These are phyloP conservation scores for Cheilosia vulpina DNA, from an alignment of 2,888 invertebrate species.

Conservation along the genomic window DNA sequence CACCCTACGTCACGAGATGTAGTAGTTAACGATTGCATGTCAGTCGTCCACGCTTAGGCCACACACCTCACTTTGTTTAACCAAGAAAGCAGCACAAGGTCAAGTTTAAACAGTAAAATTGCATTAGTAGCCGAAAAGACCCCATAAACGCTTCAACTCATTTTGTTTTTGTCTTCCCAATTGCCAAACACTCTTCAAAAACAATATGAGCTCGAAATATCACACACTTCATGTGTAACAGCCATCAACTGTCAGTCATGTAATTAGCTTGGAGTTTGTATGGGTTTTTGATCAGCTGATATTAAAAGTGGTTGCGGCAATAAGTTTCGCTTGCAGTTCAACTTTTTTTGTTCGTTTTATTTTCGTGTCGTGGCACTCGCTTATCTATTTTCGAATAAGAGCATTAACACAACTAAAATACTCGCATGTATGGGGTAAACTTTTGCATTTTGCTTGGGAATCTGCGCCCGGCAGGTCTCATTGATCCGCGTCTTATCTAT, in stretches of 20 bases:
- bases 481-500: constrained; percentile 10
- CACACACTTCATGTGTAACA: constrained; percentile 1
- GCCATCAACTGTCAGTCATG: constrained; percentile 9
- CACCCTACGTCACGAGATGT: neutral
- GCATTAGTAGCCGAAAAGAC: constrained; percentile 9
- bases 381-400: constrained; percentile 2
- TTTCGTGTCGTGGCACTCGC: constrained; percentile 5
- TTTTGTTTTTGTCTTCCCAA: neutral
- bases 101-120: constrained; percentile 20
- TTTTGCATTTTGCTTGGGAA: neutral
- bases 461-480: neutral
- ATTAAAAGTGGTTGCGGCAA: neutral
- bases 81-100: constrained; percentile 23
- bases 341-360: neutral
- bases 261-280: constrained; percentile 22
- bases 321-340: constrained; percentile 5
- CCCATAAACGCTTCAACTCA: neutral
- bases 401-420: neutral
- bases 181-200: constrained; percentile 9
- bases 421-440: neutral
- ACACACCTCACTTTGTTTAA: neutral
- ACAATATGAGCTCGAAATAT: constrained; percentile 1
- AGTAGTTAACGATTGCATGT: neutral
- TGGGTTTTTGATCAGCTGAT: neutral
- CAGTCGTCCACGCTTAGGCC: neutral